phyloP scores from a whole-genome alignment of 1,140 invertebrate genomes.

The Phenacoccus solenopsis region DNA sequence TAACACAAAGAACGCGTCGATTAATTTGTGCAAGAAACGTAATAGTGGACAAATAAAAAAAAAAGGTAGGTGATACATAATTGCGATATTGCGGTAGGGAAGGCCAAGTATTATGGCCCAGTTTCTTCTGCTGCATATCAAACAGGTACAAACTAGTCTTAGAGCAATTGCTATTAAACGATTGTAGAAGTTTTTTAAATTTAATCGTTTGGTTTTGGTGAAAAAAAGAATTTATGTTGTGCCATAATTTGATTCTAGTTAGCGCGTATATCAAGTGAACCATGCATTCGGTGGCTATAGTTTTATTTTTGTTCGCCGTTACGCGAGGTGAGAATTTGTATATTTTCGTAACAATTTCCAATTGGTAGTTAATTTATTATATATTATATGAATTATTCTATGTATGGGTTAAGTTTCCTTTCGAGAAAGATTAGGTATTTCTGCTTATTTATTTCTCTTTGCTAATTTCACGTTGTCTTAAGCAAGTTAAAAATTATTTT shows the following conservation, averaged over 20 bases:
- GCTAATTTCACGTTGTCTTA: no score
- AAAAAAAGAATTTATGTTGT: not conserved
- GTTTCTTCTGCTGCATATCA: conserved; percentile 15
- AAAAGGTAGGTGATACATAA: conserved; percentile 17
- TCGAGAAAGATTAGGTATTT: no score
- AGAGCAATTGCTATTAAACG: conserved; percentile 9
- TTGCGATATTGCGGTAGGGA: conserved; percentile 17
- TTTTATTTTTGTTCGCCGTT: not conserved
- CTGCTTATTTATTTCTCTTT: no score
- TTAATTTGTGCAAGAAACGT: not conserved
- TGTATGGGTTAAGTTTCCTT: no score
- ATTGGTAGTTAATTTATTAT: no score
- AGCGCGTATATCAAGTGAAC: not conserved
- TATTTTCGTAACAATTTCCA: no score
- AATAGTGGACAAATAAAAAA: not conserved
- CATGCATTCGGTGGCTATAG: not conserved
- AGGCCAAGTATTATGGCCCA: conserved; percentile 15
- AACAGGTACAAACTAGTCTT: conserved; percentile 11
- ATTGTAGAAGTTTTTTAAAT: not conserved
- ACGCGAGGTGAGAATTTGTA: not conserved
- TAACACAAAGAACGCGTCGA: no score
- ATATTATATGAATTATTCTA: no score
- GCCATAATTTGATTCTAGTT: not conserved
- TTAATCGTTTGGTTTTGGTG: not conserved
- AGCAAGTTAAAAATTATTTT: no score